Conservation (phyloP, 2,797 vertebrate species). For the Chelon auratus region DNA sequence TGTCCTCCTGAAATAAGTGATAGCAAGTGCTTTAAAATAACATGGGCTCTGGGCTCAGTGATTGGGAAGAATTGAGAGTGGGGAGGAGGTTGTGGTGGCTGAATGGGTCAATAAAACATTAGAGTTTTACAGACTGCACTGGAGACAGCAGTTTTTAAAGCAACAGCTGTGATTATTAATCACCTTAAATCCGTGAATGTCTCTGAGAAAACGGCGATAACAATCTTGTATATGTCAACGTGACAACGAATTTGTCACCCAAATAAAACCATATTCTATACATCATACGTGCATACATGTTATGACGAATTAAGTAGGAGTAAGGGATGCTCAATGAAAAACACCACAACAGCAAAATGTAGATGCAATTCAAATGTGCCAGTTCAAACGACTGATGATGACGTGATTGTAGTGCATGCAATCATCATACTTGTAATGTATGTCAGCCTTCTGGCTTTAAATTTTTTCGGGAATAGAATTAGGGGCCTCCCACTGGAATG, state of each 20-base stretch:
- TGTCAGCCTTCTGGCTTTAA: constrained; percentile 23
- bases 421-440: not conserved
- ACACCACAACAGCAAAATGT: not conserved
- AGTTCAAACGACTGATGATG: not conserved
- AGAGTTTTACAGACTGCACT: not conserved
- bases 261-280: not conserved
- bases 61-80: not conserved
- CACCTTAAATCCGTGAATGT: not conserved
- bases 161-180: not conserved
- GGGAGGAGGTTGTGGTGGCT: not conserved
- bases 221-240: not conserved
- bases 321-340: not conserved
- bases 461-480: constrained; percentile 16
- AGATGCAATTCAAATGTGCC: constrained; percentile 14
- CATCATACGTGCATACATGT: not conserved
- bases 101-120: not conserved
- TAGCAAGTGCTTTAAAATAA: not conserved
- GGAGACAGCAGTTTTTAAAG: not conserved
- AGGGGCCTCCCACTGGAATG: constrained; percentile 35
- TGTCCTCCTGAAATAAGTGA: not conserved
- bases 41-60: not conserved
- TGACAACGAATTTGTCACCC: not conserved
- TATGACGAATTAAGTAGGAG: not conserved
- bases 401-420: not conserved
- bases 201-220: not conserved